These are phyloP conservation scores for Variabilichromis moorii DNA, from an alignment of 2,113 vertebrate genomes.

Conservation along the genomic window DNA sequence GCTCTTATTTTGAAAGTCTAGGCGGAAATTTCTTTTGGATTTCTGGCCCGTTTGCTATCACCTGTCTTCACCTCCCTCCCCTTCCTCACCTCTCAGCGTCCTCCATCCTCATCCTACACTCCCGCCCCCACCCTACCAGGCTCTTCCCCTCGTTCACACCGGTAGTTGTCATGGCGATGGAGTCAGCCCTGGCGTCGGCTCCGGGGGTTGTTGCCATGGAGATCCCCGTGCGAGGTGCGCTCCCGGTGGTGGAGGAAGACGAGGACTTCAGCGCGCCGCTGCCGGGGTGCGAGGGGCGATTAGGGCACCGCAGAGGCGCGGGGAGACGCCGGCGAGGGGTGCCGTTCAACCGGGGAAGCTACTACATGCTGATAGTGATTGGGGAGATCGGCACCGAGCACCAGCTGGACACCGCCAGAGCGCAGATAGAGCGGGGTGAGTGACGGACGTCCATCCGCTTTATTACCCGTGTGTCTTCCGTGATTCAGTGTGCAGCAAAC, in stretches of 20 bases:
- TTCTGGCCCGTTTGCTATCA: not conserved
- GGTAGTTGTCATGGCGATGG: constrained; percentile 88
- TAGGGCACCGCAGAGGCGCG: constrained; percentile 56
- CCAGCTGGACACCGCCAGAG: constrained; percentile 77
- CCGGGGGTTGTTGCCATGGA: constrained; percentile 80
- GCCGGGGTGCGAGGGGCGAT: constrained; percentile 45
- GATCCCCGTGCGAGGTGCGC: constrained; percentile 69
- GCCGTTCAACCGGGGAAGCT: constrained; percentile 58
- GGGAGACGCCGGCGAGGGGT: constrained; percentile 47
- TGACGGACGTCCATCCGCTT: not conserved
- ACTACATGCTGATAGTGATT: constrained; percentile 85
- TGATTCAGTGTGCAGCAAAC: not conserved
- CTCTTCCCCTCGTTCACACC: constrained; percentile 20
- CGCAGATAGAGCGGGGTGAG: constrained; percentile 88
- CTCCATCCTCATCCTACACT: not conserved
- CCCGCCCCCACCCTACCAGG: not conserved
- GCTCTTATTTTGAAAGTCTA: constrained; percentile 10
- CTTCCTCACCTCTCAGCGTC: not conserved
- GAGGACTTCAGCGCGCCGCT: constrained; percentile 37
- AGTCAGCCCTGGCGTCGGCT: constrained; percentile 64
- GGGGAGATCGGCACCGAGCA: constrained; percentile 85
- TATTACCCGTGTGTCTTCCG: not conserved
- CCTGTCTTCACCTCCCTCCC: not conserved
- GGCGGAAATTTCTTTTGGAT: not conserved
- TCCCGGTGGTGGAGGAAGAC: constrained; percentile 64